These are phyloP conservation scores for Caenorhabditis becei DNA, from an alignment of 2,888 invertebrate species.

Conservation along the genomic window DNA sequence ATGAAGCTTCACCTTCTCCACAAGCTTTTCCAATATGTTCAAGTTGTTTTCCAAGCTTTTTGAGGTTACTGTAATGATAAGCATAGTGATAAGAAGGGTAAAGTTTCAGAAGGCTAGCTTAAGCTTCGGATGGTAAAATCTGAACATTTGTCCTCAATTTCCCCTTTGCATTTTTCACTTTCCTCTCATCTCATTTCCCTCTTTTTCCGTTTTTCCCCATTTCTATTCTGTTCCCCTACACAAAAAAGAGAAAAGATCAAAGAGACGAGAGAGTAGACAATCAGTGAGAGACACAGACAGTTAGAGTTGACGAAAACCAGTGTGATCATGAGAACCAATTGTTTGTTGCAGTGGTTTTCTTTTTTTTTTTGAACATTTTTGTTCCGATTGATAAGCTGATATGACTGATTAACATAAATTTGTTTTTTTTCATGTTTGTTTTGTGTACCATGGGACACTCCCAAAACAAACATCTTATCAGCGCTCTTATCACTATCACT, in stretches of 20 bases:
- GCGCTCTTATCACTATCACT: conserved; percentile 2
- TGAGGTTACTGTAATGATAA: conserved; percentile 27
- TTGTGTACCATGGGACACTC: too few species aligned
- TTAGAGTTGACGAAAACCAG: background rate
- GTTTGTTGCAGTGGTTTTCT: background rate
- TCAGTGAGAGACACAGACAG: background rate
- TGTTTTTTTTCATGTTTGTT: too few species aligned
- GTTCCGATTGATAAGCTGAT: background rate
- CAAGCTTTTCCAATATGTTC: conserved; percentile 22
- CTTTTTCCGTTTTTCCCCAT: too few species aligned
- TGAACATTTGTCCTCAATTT: too few species aligned
- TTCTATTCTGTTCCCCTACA: too few species aligned
- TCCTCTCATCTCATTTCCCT: too few species aligned
- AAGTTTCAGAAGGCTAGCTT: too few species aligned
- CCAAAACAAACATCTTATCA: background rate
- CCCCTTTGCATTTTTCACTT: too few species aligned
- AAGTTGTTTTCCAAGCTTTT: conserved; percentile 44
- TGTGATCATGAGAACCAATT: background rate
- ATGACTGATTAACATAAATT: background rate
- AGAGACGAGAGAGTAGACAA: background rate
- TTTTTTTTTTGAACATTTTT: background rate
- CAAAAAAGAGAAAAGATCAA: background rate
- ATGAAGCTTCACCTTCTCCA: conserved; percentile 8
- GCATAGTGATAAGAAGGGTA: background rate
- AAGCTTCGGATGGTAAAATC: too few species aligned